Base-by-base conservation (phyloP, 2,797 vertebrate genomes). In the Artibeus jamaicensis region DNA sequence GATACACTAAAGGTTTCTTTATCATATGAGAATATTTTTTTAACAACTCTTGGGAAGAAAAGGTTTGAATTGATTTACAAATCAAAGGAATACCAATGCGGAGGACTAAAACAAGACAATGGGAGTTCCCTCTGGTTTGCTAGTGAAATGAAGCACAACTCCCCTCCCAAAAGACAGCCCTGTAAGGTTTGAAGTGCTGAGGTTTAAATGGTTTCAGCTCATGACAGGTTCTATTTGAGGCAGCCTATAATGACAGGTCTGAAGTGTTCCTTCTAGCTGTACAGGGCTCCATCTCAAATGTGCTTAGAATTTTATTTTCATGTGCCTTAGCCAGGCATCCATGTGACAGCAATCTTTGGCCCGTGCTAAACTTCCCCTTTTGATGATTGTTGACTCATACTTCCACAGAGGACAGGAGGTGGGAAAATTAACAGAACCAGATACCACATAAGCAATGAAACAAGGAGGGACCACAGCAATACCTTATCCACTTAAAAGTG, bases 371-470 rank as follows among this genome's bases (percentile, higher is more conserved):
- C 19, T 82, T 84, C 77, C n/a, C 26, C 42, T 93, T 55, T 89
- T 87, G 96, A 94, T 90, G 59, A 95, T 93, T 91, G 89, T 93
- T 91, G 89, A 96, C 19, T 34, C 46, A 62, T 19, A 71, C 37
- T 74, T 89, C 39, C 78, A 85, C 16, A 67, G 87, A 94, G n/a
- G 78, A 22, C 44, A 77, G 16, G 11, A 82, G 67, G 53, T 81
- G 67, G 91, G 65, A 67, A 85, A 57, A 84, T 37, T 46, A 62
- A 82, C 39, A 93, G 84, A 91, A 77, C 44, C 34, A 50, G 70
- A 83, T 11, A n/a, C 32, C 4, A 79, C 21, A 62, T 6, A 81
- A 65, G 14, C 68, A 92, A 29, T 42, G 29, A 50, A 70, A 71
- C 14, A 62, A 94, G 71, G 44, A 91, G 55, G 32, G 18, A 15